These are phyloP conservation scores for Nebria brevicollis DNA, from an alignment of 2,888 invertebrate species.

Conservation along the genomic window DNA sequence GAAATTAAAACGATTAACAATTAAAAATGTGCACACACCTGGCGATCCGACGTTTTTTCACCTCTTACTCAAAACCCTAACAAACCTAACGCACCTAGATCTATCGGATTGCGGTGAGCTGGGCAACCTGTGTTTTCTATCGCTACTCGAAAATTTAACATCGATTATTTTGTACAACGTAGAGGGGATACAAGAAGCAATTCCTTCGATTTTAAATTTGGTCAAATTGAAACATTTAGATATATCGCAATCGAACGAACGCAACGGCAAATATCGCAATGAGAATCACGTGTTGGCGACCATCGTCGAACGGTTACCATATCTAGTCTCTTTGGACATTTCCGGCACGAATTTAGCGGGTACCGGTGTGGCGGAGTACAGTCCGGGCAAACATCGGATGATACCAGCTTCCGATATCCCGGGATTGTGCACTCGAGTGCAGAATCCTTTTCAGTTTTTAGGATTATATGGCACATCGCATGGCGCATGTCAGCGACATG, in stretches of 20 bases:
- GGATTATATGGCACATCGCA: conserved; percentile 91
- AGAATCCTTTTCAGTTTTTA: conserved; percentile 85
- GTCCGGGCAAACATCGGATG: conserved; percentile 59
- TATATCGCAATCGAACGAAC: conserved; percentile 80
- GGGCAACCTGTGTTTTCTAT: conserved; percentile 74
- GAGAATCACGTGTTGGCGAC: conserved; percentile 78
- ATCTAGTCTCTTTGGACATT: conserved; percentile 87
- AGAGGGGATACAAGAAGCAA: conserved; percentile 70
- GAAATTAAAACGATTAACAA: conserved; percentile 68
- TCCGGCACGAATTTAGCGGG: conserved; percentile 96
- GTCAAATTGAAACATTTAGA: conserved; percentile 78
- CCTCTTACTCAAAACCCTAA: conserved; percentile 69
- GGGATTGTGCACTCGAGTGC: conserved; percentile 81
- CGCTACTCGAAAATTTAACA: conserved; percentile 73
- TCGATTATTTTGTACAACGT: conserved; percentile 87
- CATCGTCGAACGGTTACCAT: conserved; percentile 78
- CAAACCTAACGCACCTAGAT: conserved; percentile 75
- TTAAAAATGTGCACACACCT: conserved; percentile 66
- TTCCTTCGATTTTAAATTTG: conserved; percentile 70
- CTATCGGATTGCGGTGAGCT: conserved; percentile 74
- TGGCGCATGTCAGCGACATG: conserved; percentile 89
- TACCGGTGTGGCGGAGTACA: conserved; percentile 75
- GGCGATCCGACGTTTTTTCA: conserved; percentile 64
- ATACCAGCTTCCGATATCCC: conserved; percentile 80
- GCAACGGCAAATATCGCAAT: conserved; percentile 75